phyloP scores from a whole-genome alignment of 2,113 vertebrate genomes.

The Oophaga pumilio region DNA sequence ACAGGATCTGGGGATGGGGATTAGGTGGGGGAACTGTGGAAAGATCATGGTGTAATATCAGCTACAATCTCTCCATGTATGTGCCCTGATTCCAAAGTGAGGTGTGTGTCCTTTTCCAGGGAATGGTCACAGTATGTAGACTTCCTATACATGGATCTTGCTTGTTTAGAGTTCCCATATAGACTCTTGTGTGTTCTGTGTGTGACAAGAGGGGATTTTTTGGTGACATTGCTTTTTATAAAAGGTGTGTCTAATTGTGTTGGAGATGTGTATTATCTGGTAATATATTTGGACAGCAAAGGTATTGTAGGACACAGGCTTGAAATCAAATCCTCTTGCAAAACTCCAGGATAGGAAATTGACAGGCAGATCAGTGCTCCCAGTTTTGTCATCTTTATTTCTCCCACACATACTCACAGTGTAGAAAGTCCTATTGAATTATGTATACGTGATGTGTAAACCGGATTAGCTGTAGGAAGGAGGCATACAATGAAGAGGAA shows the following conservation, averaged over 20 bases:
- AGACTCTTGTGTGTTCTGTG: neutral
- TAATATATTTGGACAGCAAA: constrained; percentile 57
- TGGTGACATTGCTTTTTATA: neutral
- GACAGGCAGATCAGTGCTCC: constrained; percentile 57
- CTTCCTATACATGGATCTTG: neutral
- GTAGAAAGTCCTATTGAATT: constrained; percentile 81
- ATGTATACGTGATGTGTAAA: constrained; percentile 83
- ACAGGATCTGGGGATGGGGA: constrained; percentile 28
- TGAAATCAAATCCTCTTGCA: constrained; percentile 41
- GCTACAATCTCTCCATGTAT: neutral
- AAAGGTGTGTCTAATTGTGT: constrained; percentile 59
- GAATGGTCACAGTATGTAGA: neutral
- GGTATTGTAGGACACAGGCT: constrained; percentile 48
- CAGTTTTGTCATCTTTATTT: constrained; percentile 59
- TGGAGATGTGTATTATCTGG: constrained; percentile 56
- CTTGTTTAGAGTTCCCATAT: neutral
- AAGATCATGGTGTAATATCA: neutral
- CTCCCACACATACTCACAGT: constrained; percentile 69
- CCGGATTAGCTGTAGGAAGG: constrained; percentile 83
- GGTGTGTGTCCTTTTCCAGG: neutral
- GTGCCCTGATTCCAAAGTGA: neutral
- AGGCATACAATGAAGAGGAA: constrained; percentile 79
- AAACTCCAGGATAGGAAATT: constrained; percentile 61
- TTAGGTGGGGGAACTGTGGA: neutral
- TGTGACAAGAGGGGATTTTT: neutral